phyloP scores from a whole-genome alignment of 2,888 invertebrate genomes.

The Zaprionus bogoriensis region DNA sequence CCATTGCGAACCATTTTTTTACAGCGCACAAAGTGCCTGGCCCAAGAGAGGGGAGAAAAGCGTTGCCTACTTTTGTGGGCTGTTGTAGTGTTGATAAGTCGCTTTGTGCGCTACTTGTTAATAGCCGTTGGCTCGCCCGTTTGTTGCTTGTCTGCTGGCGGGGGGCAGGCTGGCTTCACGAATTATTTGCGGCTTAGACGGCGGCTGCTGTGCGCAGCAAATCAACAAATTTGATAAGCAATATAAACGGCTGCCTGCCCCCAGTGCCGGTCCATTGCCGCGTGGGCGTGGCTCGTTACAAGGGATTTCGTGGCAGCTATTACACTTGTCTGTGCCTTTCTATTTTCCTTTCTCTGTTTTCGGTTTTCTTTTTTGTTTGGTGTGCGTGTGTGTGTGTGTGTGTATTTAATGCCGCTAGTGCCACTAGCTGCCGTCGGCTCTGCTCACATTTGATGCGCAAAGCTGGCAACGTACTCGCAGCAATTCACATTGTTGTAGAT shows the following conservation, averaged over 20 bases:
- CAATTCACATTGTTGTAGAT: slow-evolving; percentile 21
- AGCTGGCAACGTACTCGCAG: neutral
- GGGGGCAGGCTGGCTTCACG: slow-evolving; percentile 13
- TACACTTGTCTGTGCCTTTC: slow-evolving; percentile 17
- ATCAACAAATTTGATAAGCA: slow-evolving; percentile 78
- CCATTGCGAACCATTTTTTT: no score
- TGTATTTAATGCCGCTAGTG: slow-evolving; percentile 24
- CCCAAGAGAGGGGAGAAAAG: slow-evolving; percentile 23
- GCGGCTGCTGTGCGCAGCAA: slow-evolving; percentile 65
- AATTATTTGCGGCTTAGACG: slow-evolving; percentile 71
- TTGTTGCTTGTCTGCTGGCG: slow-evolving; percentile 25
- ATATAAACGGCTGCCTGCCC: slow-evolving; percentile 54
- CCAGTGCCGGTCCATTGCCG: neutral
- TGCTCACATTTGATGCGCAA: slow-evolving; percentile 27
- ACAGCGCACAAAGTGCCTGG: no score
- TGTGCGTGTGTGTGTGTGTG: no score
- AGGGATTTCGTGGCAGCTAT: slow-evolving; percentile 56
- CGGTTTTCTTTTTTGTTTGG: neutral
- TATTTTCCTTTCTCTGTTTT: neutral
- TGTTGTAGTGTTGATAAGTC: slow-evolving; percentile 71
- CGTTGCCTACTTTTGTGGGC: slow-evolving; percentile 58
- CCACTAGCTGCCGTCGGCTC: slow-evolving; percentile 29
- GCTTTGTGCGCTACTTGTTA: slow-evolving; percentile 70
- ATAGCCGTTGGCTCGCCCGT: slow-evolving; percentile 55
- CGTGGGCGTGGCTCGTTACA: slow-evolving; percentile 50